These are phyloP conservation scores for Spisula subtruncata DNA, from an alignment of 2,888 invertebrate species.

Conservation along the genomic window DNA sequence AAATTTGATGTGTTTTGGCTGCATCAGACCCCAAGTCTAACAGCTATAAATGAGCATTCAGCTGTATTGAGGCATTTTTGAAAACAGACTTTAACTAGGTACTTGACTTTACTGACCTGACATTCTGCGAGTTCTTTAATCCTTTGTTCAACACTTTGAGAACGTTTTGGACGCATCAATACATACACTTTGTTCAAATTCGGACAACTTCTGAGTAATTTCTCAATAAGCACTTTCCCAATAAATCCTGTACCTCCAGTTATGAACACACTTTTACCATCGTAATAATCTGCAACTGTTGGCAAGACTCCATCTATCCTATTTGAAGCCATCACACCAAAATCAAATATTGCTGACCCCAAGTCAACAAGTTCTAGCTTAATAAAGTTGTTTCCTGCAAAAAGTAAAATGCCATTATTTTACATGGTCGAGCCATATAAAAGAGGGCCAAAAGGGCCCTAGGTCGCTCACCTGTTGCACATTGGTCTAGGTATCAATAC, in stretches of 20 bases:
- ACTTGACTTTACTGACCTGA: constrained; percentile 90
- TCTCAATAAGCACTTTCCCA: constrained; percentile 96
- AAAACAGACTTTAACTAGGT: too few species aligned
- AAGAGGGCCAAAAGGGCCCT: too few species aligned
- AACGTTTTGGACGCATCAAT: constrained; percentile 92
- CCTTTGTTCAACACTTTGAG: constrained; percentile 91
- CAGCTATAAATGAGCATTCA: too few species aligned
- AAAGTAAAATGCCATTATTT: not conserved
- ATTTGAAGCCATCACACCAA: constrained; percentile 29
- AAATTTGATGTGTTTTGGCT: too few species aligned
- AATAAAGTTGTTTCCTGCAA: not conserved
- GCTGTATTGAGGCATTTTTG: too few species aligned
- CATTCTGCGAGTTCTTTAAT: constrained; percentile 92
- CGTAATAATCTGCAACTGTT: constrained; percentile 90
- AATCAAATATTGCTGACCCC: not conserved
- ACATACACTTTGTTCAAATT: constrained; percentile 93
- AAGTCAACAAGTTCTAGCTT: not conserved
- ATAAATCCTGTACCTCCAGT: constrained; percentile 98
- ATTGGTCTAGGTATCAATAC: too few species aligned
- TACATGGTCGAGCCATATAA: too few species aligned
- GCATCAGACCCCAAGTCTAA: too few species aligned
- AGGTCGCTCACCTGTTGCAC: too few species aligned
- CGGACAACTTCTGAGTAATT: constrained; percentile 94
- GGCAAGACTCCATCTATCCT: constrained; percentile 68
- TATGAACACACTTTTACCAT: constrained; percentile 93